Evolutionary conservation across 2,113 vertebrate genomes (phyloP), one percentile per base, ranked within the genome.

Genomic region (Rhynchomys soricoides): DNA sequence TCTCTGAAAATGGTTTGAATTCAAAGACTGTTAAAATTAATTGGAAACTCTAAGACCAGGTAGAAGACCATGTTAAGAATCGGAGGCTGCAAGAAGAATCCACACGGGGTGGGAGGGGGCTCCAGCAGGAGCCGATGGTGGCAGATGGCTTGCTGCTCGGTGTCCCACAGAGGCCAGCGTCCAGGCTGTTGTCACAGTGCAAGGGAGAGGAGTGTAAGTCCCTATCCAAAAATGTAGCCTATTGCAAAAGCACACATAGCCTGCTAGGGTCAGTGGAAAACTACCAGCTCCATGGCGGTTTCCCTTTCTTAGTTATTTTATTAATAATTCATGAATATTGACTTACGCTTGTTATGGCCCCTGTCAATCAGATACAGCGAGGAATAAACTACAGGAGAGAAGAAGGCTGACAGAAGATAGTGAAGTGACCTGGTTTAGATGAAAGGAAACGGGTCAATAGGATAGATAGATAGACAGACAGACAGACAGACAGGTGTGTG

Each of bases 1-100:
- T 81, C 66, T 90, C 74, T 59, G 81, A 78, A 91, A 90, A 78
- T 68, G 59, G 37, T 75, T 45, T 94, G 82, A 83, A 87, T 83
- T 90, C 75, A 83, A 90, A 90, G 21, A 66, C 50, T 71, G 8
- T 88, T 77, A 11, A 57, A 93, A 66, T 93, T 62, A 83, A 87
- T 87, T 90, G 86, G 81, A 90, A 82, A 87, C 55, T 70, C 37
- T 52, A 59, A 70, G n/a, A 77, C 34, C 66, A 64, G 52, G n/a
- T 64, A 40, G 50, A 52, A 45, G 34, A 90, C 59, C 29, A 52
- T 31, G 7, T 45, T 34, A 68, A 64, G 45, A 92, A 62, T 55
- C 11, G 2, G 52, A 52, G 11, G 22, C 29, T 86, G 8, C 43
- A 85, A 24, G 37, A 29, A 48, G 73, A 37, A 59, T 37, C 3